Evolutionary conservation across 1,140 invertebrate species (phyloP), one percentile per base, ranked within the genome.

Genomic region (Dolichoris vasculosae): DNA sequence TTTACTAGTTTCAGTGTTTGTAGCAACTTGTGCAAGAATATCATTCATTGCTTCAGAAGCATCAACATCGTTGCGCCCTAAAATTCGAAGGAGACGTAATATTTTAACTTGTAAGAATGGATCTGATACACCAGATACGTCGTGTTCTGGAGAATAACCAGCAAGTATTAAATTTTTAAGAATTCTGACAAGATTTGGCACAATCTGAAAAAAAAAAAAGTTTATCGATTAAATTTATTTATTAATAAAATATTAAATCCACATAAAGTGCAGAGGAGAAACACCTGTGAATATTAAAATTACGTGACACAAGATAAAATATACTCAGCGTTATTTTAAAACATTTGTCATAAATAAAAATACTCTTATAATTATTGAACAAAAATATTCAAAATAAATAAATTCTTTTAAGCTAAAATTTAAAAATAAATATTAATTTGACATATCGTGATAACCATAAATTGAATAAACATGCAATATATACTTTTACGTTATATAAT

Each of bases 31-130:
- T 30, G 99, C 99, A 86, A 99, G 94, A 88, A 99, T 99, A 93
- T 99, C 99, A 93, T 99, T 99, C 99, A 99, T 99, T 9, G 98
- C 97, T 94, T 99, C 99, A 32, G 99, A 99, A 1, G 98, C 97
- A 89, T 99, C 98, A 0, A 96, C 95, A 94, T 99, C 99, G 90
- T 99, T 98, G 89, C 96, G 97, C 35, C 99, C 99, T 78, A 99
- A 94, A 90, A 99, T 98, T 89, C 99, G 94, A 48, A 99, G 93
- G 0, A 99, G 94, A 86, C 98, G 96, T 80, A 99, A 94, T 89
- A 99, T 99, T 95, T 99, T 99, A 26, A 99, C 98, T 95, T 99
- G 99, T 85, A 99, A 94, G 93, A 99, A 99, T 76, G 99, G 99
- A 95, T 99, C 99, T 88, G 98, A 99, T 23, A 99, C 98, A 75